Evolutionary conservation across 2,113 vertebrate genomes (phyloP), one percentile per base, ranked within the genome.

Genomic region (Anthoscopus minutus): DNA sequence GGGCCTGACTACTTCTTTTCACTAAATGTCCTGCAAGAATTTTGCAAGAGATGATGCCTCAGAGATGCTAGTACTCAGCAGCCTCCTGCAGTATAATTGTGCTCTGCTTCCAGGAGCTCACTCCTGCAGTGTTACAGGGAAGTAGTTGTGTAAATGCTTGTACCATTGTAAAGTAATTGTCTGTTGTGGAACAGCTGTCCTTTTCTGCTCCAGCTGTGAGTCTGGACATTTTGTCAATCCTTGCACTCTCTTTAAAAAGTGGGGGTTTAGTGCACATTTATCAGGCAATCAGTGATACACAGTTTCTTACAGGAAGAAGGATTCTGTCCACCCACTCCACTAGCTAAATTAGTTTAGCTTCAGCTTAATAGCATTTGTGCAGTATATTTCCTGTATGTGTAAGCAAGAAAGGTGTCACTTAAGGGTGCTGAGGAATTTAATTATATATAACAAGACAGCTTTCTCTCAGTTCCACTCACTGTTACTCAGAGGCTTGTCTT

Each of bases 381-480:
- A 95, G 93, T 92, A 64, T 92, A 89, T 96, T 97, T 97, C 94
- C 94, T 93, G 92, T 95, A 96, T 57, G 74, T 85, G 92, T 94
- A 87, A 85, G 77, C 74, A 94, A 94, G 82, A 97, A 91, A 97
- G 91, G 85, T 95, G 95, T 96, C 94, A 94, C 80, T 96, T 93
- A 95, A 62, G 74, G 50, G 72, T 79, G 47, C 31, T 94, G 83
- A 96, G 93, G 62, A 70, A 96, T 96, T 86, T 83, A 79, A 97
- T 92, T 96, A 95, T 45, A 95, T 89, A 18, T 86, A 96, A 94
- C 73, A 93, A 92, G 92, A 95, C 81, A 97, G 81, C 45, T 86
- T 97, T 94, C 72, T 88, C 65, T 81, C 61, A 15, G 11, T 80
- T 92, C 93, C 22, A 3, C 86, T 95, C 69, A 58, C 57, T 73